Base-by-base conservation (phyloP, 2,113 vertebrate genomes). In the Chaenogobius annularis region DNA sequence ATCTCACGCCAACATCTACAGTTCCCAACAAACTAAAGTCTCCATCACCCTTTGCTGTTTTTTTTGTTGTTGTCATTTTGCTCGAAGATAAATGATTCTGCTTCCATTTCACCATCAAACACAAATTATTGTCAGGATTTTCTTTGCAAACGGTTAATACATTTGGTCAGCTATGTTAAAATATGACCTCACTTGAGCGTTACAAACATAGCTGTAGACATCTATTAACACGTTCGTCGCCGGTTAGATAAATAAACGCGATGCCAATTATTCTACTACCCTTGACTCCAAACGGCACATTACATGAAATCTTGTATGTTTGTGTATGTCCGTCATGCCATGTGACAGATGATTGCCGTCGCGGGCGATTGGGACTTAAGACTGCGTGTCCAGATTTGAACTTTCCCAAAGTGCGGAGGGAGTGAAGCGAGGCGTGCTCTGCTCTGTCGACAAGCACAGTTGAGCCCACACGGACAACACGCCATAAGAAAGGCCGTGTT, bases 281-380 rank as follows among this genome's bases (percentile, higher is more conserved):
- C 69, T 70, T 70, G 48, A 65, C 22, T 15, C 13, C 7, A 40
- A n/a, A 62, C 17, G 31, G 37, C 19, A 48, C 20, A 61, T 61
- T 26, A 61, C 17, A 61, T 61, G 26, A 61, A 20, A 20, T 17
- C 9, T 10, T 54, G 10, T 47, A 13, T 69, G 70, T 68, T 61
- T 65, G 7, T 69, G 66, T 15, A 26, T 80, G 74, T 56, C 40
- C 67, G 67, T 79, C 62, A 37, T 68, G 69, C 68, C 68, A 72
- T 69, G 69, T 72, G 72, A 46, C 0, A 58, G 74, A 71, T 75
- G 83, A 87, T 85, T 83, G 66, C 69, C 75, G 79, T 87, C 87
- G 79, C 48, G 83, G 75, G 77, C 80, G 79, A 82, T 78, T 83
- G 69, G 72, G 72, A 78, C 8, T 66, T 69, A 87, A 81, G 77